Evolutionary conservation across 2,888 invertebrate genomes (phyloP), one percentile per base, ranked within the genome.

Genomic region (Pollenia labialis): DNA sequence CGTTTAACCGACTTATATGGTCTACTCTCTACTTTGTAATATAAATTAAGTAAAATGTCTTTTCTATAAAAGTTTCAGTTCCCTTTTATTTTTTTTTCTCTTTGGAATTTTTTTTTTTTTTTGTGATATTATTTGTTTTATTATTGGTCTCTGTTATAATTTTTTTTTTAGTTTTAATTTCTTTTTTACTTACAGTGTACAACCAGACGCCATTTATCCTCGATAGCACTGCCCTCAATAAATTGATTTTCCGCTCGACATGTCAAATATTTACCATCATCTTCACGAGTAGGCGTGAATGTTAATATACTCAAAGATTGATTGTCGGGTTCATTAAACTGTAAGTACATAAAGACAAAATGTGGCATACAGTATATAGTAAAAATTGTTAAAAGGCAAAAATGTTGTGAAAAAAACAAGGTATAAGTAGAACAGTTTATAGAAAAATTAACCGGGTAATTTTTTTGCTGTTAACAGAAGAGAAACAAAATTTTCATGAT

Each of bases 181-280:
- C 4, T 64, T 83, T 68, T 23, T 44, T 84, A 96, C 97, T 97
- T 95, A 97, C 97, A 97, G 93, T 97, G 97, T 91, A 97, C 97
- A 93, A 97, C 96, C 92, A 97, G 95, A 90, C 96, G 94, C 97
- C 97, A 97, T 94, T 96, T 97, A 94, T 97, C 97, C 94, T 97
- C 97, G 85, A 97, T 95, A 88, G 96, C 96, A 89, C 97, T 97
- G 93, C 96, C 96, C 82, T 95, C 95, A 92, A 97, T 97, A 94
- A 95, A 95, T 92, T 97, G 97, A 95, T 97, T 97, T 94, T 97
- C 97, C 72, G 97, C 97, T 90, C 97, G 95, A 93, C 98, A 98
- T 89, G 97, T 97, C 94, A 98, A 95, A 94, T 96, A 96, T 94
- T 97, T 97, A 90, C 97, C 97, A 93, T 98, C 97, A 94, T 98